phyloP scores from a whole-genome alignment of 2,888 invertebrate species.

The Rhingia rostrata region DNA sequence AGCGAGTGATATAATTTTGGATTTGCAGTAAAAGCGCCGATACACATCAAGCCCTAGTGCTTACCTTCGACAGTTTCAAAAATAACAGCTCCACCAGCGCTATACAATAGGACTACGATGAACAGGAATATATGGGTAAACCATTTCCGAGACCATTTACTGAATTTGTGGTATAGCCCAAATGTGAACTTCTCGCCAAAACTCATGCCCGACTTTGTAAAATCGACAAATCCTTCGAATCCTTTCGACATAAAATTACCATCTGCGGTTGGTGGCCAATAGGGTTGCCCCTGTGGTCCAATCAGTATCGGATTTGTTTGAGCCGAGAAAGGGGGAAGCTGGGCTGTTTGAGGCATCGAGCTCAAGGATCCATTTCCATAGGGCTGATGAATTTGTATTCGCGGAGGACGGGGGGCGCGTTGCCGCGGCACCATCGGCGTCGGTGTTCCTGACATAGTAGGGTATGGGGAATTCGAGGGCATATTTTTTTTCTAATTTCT shows the following conservation, averaged over 20 bases:
- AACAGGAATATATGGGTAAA: constrained; percentile 94
- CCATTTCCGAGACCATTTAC: constrained; percentile 91
- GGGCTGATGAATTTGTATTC: constrained; percentile 79
- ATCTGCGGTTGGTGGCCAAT: constrained; percentile 85
- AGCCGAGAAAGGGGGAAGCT: constrained; percentile 77
- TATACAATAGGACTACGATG: constrained; percentile 90
- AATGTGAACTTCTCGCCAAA: constrained; percentile 92
- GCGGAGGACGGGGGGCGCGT: constrained; percentile 80
- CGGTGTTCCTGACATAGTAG: constrained; percentile 12
- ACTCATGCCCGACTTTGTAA: constrained; percentile 92
- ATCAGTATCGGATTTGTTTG: constrained; percentile 76
- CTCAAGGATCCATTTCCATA: constrained; percentile 76
- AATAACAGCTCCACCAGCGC: constrained; percentile 90
- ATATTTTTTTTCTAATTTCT: constrained; percentile 12
- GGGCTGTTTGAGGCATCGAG: constrained; percentile 79
- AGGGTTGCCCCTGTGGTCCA: constrained; percentile 77
- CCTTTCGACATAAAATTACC: constrained; percentile 92
- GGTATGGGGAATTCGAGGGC: constrained; percentile 41
- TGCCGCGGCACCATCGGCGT: constrained; percentile 76
- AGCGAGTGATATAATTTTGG: constrained; percentile 57
- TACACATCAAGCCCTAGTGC: constrained; percentile 59
- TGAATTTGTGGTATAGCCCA: constrained; percentile 91
- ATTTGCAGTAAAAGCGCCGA: constrained; percentile 19
- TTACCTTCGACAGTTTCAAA: constrained; percentile 92
- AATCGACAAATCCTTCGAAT: constrained; percentile 90